Percentiles rank a stretch among this genome's conserved stretches.
phyloP scores from a whole-genome alignment of 92 coral and sea anemone species.

The Porites lobata region DNA sequence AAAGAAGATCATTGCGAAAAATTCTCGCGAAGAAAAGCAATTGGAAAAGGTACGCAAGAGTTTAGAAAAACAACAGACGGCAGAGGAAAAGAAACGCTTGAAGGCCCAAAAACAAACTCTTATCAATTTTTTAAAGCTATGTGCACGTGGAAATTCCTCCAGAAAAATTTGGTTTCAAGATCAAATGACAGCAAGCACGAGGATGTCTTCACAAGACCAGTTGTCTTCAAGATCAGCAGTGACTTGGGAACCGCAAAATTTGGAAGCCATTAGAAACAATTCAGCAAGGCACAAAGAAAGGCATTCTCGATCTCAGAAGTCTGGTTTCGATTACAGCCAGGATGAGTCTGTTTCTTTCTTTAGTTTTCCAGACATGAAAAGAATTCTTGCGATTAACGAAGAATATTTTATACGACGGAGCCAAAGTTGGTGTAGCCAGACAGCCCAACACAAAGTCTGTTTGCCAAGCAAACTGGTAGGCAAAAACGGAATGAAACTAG shows the following conservation, averaged over 20 bases:
- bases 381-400: slow-evolving; percentile 2
- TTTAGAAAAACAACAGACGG: slow-evolving; percentile 26
- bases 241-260: neutral
- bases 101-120: slow-evolving; percentile 13
- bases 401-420: neutral
- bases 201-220: neutral
- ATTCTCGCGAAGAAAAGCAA: slow-evolving; percentile 32
- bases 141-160: neutral
- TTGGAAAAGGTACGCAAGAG: slow-evolving; percentile 6
- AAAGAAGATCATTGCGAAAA: slow-evolving; percentile 9
- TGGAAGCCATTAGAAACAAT: slow-evolving; percentile 1
- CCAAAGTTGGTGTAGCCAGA: slow-evolving; percentile 2
- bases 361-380: neutral
- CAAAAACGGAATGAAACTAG: neutral
- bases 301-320: slow-evolving; percentile 12
- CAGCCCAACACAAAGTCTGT: neutral
- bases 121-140: neutral
- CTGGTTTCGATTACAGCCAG: neutral
- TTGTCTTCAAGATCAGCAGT: neutral
- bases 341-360: neutral
- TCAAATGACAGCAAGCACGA: neutral
- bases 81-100: slow-evolving; percentile 6
- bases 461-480: neutral
- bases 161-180: neutral
- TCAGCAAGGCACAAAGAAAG: neutral